Percentiles rank a stretch among this genome's conserved stretches.
phyloP scores from a whole-genome alignment of 2,113 vertebrate species.

The Micronycteris hirsuta region DNA sequence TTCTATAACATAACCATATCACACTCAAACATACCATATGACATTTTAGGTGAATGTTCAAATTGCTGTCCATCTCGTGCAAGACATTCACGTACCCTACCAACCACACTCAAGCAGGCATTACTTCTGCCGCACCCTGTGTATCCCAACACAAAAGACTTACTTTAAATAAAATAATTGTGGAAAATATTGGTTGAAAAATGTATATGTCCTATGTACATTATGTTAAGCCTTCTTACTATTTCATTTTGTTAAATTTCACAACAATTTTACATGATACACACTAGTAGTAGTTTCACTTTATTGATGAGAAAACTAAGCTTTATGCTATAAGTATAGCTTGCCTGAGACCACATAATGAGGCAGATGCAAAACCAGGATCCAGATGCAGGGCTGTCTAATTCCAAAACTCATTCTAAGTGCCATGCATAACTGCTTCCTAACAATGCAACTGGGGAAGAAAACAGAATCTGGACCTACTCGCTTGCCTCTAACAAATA shows the following conservation, averaged over 20 bases:
- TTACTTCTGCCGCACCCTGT: too few relatives aligned
- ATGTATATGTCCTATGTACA: neutral
- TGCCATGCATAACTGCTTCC: neutral
- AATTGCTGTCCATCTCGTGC: too few relatives aligned
- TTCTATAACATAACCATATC: too few relatives aligned
- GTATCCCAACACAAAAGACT: neutral
- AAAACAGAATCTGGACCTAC: neutral
- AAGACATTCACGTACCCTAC: too few relatives aligned
- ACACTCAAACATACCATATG: too few relatives aligned
- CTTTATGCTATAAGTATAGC: neutral
- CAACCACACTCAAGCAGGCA: too few relatives aligned
- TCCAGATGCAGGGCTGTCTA: neutral
- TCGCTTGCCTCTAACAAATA: neutral
- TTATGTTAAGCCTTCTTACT: neutral
- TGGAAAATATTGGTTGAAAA: neutral
- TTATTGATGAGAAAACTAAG: conserved; percentile 1
- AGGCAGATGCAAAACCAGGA: neutral
- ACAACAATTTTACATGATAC: neutral
- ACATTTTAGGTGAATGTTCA: too few relatives aligned
- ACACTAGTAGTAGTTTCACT: neutral
- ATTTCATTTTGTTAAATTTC: neutral
- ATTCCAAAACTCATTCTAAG: neutral
- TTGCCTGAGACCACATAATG: neutral
- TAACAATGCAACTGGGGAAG: neutral
- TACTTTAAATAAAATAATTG: neutral